Percentiles rank a stretch among this genome's conserved stretches.
phyloP scores from a whole-genome alignment of 2,888 invertebrate genomes.

The Conops quadrifasciatus region DNA sequence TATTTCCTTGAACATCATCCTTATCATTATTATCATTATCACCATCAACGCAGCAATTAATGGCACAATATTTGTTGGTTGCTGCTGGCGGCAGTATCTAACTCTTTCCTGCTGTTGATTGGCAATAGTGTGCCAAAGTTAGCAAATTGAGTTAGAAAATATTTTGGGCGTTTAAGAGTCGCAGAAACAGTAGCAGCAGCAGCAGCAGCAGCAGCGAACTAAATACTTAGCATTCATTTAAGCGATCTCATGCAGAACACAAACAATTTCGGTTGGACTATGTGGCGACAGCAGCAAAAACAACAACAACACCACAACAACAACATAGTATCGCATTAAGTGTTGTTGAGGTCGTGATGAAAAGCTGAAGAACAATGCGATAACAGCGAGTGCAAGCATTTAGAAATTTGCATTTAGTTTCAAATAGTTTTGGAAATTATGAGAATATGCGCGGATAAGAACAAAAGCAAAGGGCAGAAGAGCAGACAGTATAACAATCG shows the following conservation, averaged over 20 bases:
- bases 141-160: slow-evolving; percentile 20
- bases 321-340: background rate
- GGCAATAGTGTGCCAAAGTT: slow-evolving; percentile 13
- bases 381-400: background rate
- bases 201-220: background rate
- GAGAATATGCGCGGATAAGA: too few relatives aligned
- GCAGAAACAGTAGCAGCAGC: background rate
- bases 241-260: too few relatives aligned
- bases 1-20: slow-evolving; percentile 10
- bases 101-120: slow-evolving; percentile 11
- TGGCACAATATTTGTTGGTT: slow-evolving; percentile 3
- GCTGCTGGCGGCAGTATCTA: background rate
- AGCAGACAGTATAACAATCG: too few relatives aligned
- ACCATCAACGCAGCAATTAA: background rate
- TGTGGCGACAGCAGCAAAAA: background rate
- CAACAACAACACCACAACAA: background rate
- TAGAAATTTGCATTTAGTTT: background rate
- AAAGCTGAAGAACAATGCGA: background rate
- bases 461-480: too few relatives aligned
- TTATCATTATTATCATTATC: background rate
- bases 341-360: too few relatives aligned
- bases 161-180: slow-evolving; percentile 5
- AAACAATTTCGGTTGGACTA: background rate
- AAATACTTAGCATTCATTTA: too few relatives aligned
- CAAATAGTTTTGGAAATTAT: too few relatives aligned